Percentiles rank a stretch among this genome's conserved stretches.
These are phyloP conservation scores for Gryllus bimaculatus DNA, from an alignment of 1,140 invertebrate genomes.

Conservation along the genomic window DNA sequence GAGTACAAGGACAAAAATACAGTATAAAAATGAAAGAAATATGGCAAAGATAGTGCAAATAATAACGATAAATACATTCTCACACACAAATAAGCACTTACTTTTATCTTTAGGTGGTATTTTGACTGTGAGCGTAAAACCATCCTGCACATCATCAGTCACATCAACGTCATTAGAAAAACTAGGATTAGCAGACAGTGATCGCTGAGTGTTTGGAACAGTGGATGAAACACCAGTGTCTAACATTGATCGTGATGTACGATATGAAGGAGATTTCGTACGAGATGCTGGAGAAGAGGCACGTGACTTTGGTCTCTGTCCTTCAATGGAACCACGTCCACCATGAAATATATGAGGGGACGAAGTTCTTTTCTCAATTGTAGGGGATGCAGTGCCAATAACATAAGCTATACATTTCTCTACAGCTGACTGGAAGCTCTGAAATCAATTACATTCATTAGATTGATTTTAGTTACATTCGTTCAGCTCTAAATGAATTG, in stretches of 20 bases:
- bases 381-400: conserved; percentile 50
- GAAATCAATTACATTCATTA: neutral
- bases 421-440: conserved; percentile 57
- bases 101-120: neutral
- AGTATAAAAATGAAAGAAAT: no score
- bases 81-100: no score
- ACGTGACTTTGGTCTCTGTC: conserved; percentile 27
- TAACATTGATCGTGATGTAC: conserved; percentile 18
- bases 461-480: no score
- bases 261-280: conserved; percentile 12
- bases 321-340: neutral
- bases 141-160: neutral
- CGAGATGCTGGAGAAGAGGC: conserved; percentile 29
- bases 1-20: no score
- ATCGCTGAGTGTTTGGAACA: conserved; percentile 6
- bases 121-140: neutral
- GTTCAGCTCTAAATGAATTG: no score
- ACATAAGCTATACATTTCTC: conserved; percentile 72
- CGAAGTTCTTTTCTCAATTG: conserved; percentile 18
- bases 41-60: no score
- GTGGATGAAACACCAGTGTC: conserved; percentile 9
- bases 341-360: conserved; percentile 7
- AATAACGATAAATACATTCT: no score
- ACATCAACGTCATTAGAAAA: conserved; percentile 55
- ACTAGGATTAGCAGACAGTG: conserved; percentile 40